A percentile compares a stretch with the other conserved stretches of the same genome.
phyloP scores from a whole-genome alignment of 2,888 invertebrate genomes.

The Eupithecia inturbata region DNA sequence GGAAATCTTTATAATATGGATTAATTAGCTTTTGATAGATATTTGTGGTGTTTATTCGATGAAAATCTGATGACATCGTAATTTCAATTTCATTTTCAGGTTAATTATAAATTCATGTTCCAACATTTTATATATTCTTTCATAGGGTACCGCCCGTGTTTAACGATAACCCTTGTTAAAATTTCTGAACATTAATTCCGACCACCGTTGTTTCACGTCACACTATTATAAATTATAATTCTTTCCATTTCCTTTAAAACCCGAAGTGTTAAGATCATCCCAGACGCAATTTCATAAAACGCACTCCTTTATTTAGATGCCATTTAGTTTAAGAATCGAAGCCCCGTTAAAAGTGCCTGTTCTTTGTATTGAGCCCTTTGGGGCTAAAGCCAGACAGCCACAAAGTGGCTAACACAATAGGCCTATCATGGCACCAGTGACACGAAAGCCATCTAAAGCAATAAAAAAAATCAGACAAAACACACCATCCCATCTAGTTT shows the following conservation, averaged over 20 bases:
- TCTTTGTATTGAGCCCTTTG: no score
- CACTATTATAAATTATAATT: no score
- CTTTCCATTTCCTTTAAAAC: background rate
- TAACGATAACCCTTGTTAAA: background rate
- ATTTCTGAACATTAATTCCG: background rate
- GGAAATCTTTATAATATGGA: background rate
- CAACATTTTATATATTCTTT: background rate
- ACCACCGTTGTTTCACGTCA: background rate
- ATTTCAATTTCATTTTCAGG: background rate
- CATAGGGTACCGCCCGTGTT: background rate
- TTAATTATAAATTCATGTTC: background rate
- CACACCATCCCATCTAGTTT: background rate
- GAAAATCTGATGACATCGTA: background rate
- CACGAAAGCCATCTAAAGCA: no score
- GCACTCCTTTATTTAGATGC: background rate
- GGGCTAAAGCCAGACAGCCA: no score
- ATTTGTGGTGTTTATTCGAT: background rate
- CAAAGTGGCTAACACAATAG: no score
- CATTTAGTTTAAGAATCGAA: background rate
- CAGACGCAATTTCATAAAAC: background rate
- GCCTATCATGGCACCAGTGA: no score
- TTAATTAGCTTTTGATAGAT: background rate
- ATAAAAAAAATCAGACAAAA: background rate
- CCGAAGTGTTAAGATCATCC: background rate
- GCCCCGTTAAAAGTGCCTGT: no score